Conservation (phyloP, 1,140 invertebrate genomes). For the Aphelenchoides fujianensis region DNA sequence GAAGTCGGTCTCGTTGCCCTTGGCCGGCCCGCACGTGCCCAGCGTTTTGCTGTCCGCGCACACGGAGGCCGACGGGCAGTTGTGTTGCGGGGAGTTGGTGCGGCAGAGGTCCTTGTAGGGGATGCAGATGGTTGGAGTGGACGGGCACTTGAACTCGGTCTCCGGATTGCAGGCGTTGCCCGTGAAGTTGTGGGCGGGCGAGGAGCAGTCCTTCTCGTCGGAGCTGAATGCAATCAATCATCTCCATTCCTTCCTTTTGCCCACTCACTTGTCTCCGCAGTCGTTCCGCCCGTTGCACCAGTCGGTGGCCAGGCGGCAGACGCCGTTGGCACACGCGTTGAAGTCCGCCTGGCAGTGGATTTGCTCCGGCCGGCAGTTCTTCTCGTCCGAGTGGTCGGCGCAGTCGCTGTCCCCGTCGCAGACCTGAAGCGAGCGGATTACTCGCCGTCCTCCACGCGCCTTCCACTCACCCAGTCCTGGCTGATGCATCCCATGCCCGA, state of each 20-base stretch:
- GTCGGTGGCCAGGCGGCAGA: slow-evolving; percentile 69
- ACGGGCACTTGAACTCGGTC: slow-evolving; percentile 48
- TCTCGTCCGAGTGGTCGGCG: slow-evolving; percentile 17
- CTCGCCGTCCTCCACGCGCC: too few relatives aligned
- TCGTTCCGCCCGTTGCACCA: slow-evolving; percentile 70
- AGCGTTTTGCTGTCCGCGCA: slow-evolving; percentile 13
- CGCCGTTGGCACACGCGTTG: slow-evolving; percentile 69
- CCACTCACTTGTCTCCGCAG: slow-evolving; percentile 63
- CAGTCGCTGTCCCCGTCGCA: slow-evolving; percentile 48
- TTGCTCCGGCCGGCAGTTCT: slow-evolving; percentile 3
- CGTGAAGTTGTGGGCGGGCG: neutral
- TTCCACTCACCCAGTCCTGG: slow-evolving; percentile 21
- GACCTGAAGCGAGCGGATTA: too few relatives aligned
- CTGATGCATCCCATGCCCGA: slow-evolving; percentile 57
- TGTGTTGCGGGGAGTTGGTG: slow-evolving; percentile 16
- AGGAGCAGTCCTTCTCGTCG: slow-evolving; percentile 11
- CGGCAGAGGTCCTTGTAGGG: slow-evolving; percentile 42
- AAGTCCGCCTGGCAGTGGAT: slow-evolving; percentile 30
- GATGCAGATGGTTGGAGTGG: slow-evolving; percentile 46
- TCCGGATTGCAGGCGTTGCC: slow-evolving; percentile 35
- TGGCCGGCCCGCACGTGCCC: slow-evolving; percentile 20
- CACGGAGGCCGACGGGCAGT: slow-evolving; percentile 28
- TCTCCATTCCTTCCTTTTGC: neutral
- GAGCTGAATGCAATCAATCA: slow-evolving; percentile 24
- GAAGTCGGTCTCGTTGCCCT: slow-evolving; percentile 10